Conservation (phyloP, 2,888 invertebrate genomes). For the Sinopyrophorus schimmeli region DNA sequence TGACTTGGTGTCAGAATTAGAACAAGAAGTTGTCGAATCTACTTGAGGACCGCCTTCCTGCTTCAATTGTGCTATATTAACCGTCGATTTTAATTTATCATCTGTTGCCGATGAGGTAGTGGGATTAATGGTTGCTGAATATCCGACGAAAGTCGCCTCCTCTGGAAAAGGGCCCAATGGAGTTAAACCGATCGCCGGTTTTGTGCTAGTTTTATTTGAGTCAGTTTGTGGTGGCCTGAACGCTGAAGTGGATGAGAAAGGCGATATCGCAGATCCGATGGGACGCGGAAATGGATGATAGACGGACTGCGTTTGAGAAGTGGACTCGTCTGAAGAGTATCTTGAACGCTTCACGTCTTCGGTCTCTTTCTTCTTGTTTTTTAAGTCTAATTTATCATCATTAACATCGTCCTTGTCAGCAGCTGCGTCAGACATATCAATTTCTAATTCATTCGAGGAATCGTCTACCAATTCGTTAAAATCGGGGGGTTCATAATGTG, state of each 20-base stretch:
- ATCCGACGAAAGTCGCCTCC: slow-evolving; percentile 76
- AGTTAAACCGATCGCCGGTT: slow-evolving; percentile 50
- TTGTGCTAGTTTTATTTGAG: slow-evolving; percentile 48
- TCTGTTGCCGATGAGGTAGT: slow-evolving; percentile 57
- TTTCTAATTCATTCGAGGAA: slow-evolving; percentile 77
- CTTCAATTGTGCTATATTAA: slow-evolving; percentile 57
- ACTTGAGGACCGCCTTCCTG: slow-evolving; percentile 39
- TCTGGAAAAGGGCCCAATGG: slow-evolving; percentile 66
- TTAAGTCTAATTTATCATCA: slow-evolving; percentile 58
- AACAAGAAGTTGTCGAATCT: slow-evolving; percentile 44
- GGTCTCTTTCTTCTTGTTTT: slow-evolving; percentile 56
- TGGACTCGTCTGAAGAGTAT: slow-evolving; percentile 31
- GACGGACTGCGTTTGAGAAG: slow-evolving; percentile 33
- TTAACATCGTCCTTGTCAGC: slow-evolving; percentile 65
- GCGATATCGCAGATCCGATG: slow-evolving; percentile 59
- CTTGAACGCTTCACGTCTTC: slow-evolving; percentile 57
- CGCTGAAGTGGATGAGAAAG: slow-evolving; percentile 78
- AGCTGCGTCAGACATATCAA: slow-evolving; percentile 74
- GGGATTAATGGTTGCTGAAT: slow-evolving; percentile 63
- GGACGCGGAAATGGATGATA: slow-evolving; percentile 51
- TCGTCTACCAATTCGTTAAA: slow-evolving; percentile 78
- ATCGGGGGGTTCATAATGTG: slow-evolving; percentile 71
- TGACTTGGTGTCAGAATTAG: slow-evolving; percentile 32
- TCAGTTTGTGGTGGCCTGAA: slow-evolving; percentile 68
- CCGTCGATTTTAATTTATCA: slow-evolving; percentile 54